Evolutionary conservation across 2,888 invertebrate genomes (phyloP), one percentile per base, ranked within the genome.

Genomic region (Lycia hirtaria): DNA sequence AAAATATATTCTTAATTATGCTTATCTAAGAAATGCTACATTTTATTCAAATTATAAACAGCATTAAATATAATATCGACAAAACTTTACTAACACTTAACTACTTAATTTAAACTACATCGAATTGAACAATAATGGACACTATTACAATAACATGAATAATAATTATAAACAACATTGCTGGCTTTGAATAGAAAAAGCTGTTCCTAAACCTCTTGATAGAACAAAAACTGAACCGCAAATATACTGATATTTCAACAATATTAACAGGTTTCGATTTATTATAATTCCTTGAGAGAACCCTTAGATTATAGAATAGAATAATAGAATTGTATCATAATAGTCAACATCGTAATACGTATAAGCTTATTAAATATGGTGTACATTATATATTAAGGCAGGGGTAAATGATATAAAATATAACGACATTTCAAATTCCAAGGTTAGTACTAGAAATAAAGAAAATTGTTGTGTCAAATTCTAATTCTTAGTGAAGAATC

Each of bases 261-360:
- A 64, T 64, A 72, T 41, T 24, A 41, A 47, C 38, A 50, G 37
- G 56, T 52, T 48, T 58, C 43, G 17, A 35, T 57, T 47, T 48
- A 43, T 30, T 57, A 43, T 32, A 71, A 69, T 60, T 66, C 72
- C 62, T 69, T 69, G 72, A 82, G 75, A 75, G 77, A 60, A 71
- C 76, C 64, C 72, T 80, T 80, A 78, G 58, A 68, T 69, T 56
- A 49, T 60, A 57, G 60, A 62, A 56, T 60, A 54, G 56, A 60
- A 60, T 71, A 55, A 76, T 73, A 80, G 75, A 78, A 72, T 78
- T 79, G 82, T 86, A 86, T 83, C 76, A 75, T 80, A 89, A 85
- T 88, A 90, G 85, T 90, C 88, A 92, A 92, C 91, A 89, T 88
- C 81, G 88, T 91, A 91, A 91, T 84, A 86, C 85, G 76, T 84